Percentiles rank a stretch among this genome's conserved stretches.
These are phyloP conservation scores for Spea multiplicata DNA, from an alignment of 2,113 vertebrate genomes.

Conservation along the genomic window DNA sequence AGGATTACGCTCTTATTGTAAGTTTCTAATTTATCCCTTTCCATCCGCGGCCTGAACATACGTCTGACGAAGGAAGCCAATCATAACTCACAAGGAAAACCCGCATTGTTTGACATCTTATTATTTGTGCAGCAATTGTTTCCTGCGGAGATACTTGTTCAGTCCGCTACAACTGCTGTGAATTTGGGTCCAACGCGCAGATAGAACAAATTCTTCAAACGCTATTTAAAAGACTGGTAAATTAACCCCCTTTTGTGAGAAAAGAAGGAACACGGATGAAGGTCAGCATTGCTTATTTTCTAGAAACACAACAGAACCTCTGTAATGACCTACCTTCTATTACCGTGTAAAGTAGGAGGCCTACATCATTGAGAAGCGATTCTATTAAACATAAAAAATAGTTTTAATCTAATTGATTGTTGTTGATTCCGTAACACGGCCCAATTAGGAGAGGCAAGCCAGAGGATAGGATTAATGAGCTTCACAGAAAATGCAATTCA, in stretches of 20 bases:
- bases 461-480: not conserved
- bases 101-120: conserved; percentile 38
- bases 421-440: not conserved
- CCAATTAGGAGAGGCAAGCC: not conserved
- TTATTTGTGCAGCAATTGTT: conserved; percentile 47
- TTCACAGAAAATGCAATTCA: not conserved
- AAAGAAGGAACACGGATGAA: not conserved
- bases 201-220: conserved; percentile 38
- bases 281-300: not conserved
- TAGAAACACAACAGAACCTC: not conserved
- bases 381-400: not conserved
- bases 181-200: conserved; percentile 23
- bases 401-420: not conserved
- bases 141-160: conserved; percentile 46
- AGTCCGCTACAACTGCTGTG: conserved; percentile 44
- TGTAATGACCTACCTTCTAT: not conserved
- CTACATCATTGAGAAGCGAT: not conserved
- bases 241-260: conserved; percentile 21
- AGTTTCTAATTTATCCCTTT: not conserved
- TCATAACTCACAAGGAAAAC: conserved; percentile 33
- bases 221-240: conserved; percentile 2
- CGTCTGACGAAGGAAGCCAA: conserved; percentile 22
- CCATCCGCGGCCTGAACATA: conserved; percentile 9
- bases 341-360: not conserved
- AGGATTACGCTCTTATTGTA: conserved; percentile 20